Conservation (phyloP, 1,140 invertebrate genomes). For the Neoseiulus cucumeris region DNA sequence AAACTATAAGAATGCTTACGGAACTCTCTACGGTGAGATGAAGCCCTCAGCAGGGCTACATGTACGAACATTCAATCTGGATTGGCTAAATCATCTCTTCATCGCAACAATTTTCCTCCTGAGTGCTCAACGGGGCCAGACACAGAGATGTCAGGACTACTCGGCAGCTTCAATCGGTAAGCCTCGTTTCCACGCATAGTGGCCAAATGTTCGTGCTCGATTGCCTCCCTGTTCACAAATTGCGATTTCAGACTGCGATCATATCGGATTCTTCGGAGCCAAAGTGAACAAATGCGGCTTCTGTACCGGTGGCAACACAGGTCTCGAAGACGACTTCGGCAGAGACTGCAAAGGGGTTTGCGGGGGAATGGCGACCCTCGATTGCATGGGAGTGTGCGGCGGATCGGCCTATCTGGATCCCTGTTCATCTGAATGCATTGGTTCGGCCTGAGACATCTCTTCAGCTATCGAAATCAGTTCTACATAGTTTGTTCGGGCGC, state of each 20-base stretch:
- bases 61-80: too few relatives aligned
- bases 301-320: slow-evolving; percentile 20
- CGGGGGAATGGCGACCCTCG: slow-evolving; percentile 12
- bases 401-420: slow-evolving; percentile 20
- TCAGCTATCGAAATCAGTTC: too few relatives aligned
- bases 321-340: slow-evolving; percentile 18
- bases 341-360: slow-evolving; percentile 20
- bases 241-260: slow-evolving; percentile 15
- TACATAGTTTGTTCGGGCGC: too few relatives aligned
- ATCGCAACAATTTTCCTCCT: too few relatives aligned
- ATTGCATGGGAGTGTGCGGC: slow-evolving; percentile 19
- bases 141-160: background rate
- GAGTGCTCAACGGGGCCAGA: too few relatives aligned
- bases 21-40: too few relatives aligned
- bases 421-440: slow-evolving; percentile 17
- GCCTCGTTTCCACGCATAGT: too few relatives aligned
- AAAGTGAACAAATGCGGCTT: slow-evolving; percentile 21
- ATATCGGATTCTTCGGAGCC: slow-evolving; percentile 18
- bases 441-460: background rate
- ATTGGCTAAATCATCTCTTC: too few relatives aligned
- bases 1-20: too few relatives aligned
- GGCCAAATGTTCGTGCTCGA: too few relatives aligned
- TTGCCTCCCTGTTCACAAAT: too few relatives aligned
- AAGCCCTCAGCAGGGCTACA: too few relatives aligned
- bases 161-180: background rate